Base-by-base conservation (phyloP, 2,797 vertebrate species). In the Gobio occitaniae region DNA sequence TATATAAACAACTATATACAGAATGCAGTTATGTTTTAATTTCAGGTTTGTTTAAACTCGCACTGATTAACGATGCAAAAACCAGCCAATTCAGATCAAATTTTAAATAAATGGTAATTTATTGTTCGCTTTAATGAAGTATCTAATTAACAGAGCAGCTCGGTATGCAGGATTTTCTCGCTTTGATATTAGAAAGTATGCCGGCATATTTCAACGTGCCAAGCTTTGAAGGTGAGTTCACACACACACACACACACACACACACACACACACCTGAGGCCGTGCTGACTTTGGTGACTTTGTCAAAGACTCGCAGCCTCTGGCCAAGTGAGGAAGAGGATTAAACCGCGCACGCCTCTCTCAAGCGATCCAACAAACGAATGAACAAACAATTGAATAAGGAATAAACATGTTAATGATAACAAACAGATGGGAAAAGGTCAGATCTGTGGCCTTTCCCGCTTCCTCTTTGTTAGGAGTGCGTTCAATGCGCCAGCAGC, bases 231-330 rank as follows among this genome's bases (percentile, higher is more conserved):
- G 75, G 83, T 84, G 83, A 84, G 17, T 50, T 50, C 61, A 36
- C 66, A 74, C 63, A 69, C 54, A 70, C 50, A 80, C 61, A 25
- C 41, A 52, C 36, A 71, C 75, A 83, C 75, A n/a, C n/a, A n/a
- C n/a, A 78, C 74, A 80, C 61, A 25, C 41, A 52, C 36, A 71
- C 75, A 83, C 75, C 75, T 83, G 75, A 80, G 76, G n/a, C 59
- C 25, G 4, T 47, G 76, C 66, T 87, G 86, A 89, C 84, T 89
- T 89, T 82, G 19, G 82, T 69, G 80, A 89, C 86, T 87, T 86
- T 86, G 50, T 86, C 77, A 89, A 89, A 87, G 86, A 87, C 84
- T 78, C 65, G 9, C 16, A 68, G 59, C 47, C 59, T 54, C 66
- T 66, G 61, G 85, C 86, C 80, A 84, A 83, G 81, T 25, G 15